Evolutionary conservation across 2,888 invertebrate genomes (phyloP).

Genomic region (Athalia circularis): DNA sequence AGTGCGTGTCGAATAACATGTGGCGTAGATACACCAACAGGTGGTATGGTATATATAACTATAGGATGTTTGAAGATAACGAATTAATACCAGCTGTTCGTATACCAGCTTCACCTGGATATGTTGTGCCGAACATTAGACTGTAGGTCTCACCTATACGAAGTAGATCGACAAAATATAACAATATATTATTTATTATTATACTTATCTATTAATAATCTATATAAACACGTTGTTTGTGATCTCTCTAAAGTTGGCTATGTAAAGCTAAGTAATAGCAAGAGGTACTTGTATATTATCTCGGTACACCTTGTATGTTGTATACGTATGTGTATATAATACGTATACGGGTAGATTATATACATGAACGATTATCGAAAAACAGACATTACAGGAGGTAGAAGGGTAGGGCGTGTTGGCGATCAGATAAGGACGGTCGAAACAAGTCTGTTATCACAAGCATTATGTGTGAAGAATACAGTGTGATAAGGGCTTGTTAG

Average conservation of each 20-base stretch:
- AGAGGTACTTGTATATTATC: constrained; percentile 4
- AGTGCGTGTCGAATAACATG: constrained; percentile 8
- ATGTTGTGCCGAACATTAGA: background rate
- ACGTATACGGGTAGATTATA: background rate
- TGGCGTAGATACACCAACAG: constrained; percentile 34
- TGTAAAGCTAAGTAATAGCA: background rate
- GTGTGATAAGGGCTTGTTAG: constrained; percentile 42
- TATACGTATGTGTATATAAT: constrained; percentile 7
- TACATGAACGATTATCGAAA: constrained; percentile 2
- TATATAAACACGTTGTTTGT: background rate
- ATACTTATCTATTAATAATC: background rate
- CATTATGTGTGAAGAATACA: constrained; percentile 42
- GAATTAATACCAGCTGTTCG: constrained; percentile 9
- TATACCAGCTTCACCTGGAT: background rate
- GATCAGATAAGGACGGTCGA: constrained; percentile 56
- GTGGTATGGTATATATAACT: background rate
- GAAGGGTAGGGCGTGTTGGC: constrained; percentile 41
- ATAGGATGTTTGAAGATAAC: constrained; percentile 26
- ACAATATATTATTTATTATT: constrained; percentile 4
- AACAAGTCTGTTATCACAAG: constrained; percentile 52
- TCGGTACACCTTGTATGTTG: constrained; percentile 17
- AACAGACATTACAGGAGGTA: constrained; percentile 11
- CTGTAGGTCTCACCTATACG: background rate
- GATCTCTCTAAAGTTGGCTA: background rate
- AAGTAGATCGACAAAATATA: constrained; percentile 3